These are phyloP conservation scores for Catocala sponsa DNA, from an alignment of 2,888 invertebrate genomes.

Conservation along the genomic window DNA sequence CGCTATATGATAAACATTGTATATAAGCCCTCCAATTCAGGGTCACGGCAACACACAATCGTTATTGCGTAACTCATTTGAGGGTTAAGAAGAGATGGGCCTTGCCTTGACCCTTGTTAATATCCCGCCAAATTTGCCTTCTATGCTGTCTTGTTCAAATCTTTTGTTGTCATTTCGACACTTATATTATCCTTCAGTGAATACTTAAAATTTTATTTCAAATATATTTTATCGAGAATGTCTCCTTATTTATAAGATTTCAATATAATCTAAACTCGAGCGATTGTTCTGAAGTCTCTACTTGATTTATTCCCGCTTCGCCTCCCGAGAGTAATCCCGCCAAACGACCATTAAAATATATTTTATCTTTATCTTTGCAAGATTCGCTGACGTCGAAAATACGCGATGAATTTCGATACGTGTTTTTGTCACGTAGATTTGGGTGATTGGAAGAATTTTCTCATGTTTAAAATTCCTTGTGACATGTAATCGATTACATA, in stretches of 20 bases:
- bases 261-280: slow-evolving; percentile 18
- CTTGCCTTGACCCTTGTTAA: no score
- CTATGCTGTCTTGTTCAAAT: no score
- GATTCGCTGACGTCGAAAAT: slow-evolving; percentile 12
- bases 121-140: no score
- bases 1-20: no score
- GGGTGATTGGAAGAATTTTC: not conserved
- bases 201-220: no score
- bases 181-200: no score
- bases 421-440: slow-evolving; percentile 1
- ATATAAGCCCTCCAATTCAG: no score
- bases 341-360: slow-evolving; percentile 30
- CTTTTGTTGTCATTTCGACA: no score
- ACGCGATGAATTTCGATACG: not conserved
- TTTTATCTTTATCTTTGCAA: slow-evolving; percentile 21
- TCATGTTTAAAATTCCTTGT: not conserved
- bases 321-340: slow-evolving; percentile 14
- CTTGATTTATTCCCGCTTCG: slow-evolving; percentile 25
- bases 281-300: slow-evolving; percentile 8
- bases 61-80: no score
- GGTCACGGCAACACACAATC: no score
- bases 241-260: slow-evolving; percentile 6
- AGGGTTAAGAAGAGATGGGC: no score
- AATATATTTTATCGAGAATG: not conserved
- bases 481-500: not conserved